Conservation (phyloP, 2,888 invertebrate species). For the Plebejus argus region DNA sequence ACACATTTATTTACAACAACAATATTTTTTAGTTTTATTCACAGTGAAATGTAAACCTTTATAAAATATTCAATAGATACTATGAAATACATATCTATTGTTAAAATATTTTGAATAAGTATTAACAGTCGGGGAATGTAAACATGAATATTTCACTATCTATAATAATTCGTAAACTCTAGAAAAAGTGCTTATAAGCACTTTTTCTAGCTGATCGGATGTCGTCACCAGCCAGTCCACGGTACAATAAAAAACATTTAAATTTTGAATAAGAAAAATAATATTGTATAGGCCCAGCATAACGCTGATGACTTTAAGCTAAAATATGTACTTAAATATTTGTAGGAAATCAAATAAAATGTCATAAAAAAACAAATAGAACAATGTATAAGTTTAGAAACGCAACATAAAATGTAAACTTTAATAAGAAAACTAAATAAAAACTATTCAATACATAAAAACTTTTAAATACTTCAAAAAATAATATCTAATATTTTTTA, state of each 20-base stretch:
- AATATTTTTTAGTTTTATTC: slow-evolving; percentile 1
- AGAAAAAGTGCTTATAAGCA: background rate
- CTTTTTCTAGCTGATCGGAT: background rate
- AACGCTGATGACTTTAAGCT: background rate
- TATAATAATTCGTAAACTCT: background rate
- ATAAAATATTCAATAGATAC: slow-evolving; percentile 16
- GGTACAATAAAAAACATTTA: background rate
- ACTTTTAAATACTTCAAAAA: background rate
- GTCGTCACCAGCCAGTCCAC: background rate
- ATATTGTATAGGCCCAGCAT: background rate
- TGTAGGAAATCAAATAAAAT: background rate
- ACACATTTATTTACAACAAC: slow-evolving; percentile 30
- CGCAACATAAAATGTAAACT: background rate
- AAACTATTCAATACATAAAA: background rate
- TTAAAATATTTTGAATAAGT: background rate
- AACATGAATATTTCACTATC: background rate
- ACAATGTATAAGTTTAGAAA: background rate
- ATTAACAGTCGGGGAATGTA: slow-evolving; percentile 22
- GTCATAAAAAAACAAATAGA: background rate
- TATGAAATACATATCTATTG: background rate
- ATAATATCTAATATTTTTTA: background rate
- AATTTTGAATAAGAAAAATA: background rate
- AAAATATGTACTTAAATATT: background rate
- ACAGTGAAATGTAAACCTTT: slow-evolving; percentile 14
- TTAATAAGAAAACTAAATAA: background rate